A percentile compares a stretch with the other conserved stretches of the same genome.
Conservation (phyloP, 2,113 vertebrate species). For the Silurus asotus region DNA sequence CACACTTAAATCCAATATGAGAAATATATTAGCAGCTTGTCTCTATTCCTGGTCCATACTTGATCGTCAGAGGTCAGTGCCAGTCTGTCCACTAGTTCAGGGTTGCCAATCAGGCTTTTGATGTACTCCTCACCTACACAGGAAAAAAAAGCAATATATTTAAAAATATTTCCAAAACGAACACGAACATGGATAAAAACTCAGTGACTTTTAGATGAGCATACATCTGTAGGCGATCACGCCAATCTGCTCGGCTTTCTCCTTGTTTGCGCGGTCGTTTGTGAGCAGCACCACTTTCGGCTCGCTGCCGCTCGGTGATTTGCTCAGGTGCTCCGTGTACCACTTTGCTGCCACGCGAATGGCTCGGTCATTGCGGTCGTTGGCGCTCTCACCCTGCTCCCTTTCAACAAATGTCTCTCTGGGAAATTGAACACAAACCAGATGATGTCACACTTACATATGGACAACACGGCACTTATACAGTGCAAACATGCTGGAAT, state of each 20-base stretch:
- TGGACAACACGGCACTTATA: background rate
- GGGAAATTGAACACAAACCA: conserved; percentile 28
- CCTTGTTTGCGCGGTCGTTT: conserved; percentile 87
- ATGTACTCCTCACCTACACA: conserved; percentile 91
- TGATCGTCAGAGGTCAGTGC: conserved; percentile 85
- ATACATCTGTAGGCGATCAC: conserved; percentile 89
- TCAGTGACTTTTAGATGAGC: conserved; percentile 19
- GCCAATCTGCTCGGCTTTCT: conserved; percentile 83
- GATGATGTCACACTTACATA: background rate
- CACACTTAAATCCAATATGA: background rate
- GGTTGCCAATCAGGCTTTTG: conserved; percentile 87
- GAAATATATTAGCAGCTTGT: background rate
- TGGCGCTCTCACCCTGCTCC: conserved; percentile 85
- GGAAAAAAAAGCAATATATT: conserved; percentile 20
- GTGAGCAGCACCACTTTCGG: conserved; percentile 89
- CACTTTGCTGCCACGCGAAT: conserved; percentile 88
- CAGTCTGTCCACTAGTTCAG: conserved; percentile 92
- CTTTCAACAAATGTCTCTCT: conserved; percentile 93
- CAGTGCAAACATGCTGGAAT: background rate
- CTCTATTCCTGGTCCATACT: conserved; percentile 68
- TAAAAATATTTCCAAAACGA: background rate
- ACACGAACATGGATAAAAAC: background rate
- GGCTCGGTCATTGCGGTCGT: conserved; percentile 93
- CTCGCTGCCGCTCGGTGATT: conserved; percentile 61
- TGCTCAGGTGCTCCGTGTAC: conserved; percentile 87